phyloP scores from a whole-genome alignment of 2,113 vertebrate genomes.

The Datnioides undecimradiatus region DNA sequence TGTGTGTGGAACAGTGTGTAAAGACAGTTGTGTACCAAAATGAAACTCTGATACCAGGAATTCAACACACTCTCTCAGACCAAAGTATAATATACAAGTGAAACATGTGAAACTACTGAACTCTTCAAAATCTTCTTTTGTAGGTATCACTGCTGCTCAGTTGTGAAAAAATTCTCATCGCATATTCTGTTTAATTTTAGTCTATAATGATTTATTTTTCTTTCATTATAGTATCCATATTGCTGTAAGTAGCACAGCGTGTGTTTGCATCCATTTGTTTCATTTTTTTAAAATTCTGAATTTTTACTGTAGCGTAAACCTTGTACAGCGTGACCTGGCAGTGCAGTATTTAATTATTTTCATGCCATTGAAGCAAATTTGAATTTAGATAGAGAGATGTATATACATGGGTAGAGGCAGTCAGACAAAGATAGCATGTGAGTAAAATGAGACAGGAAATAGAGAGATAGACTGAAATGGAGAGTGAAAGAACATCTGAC shows the following conservation, averaged over 20 bases:
- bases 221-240: too few relatives aligned
- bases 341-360: background rate
- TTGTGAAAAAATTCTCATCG: background rate
- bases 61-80: background rate
- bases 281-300: background rate
- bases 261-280: background rate
- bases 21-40: background rate
- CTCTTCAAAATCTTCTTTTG: background rate
- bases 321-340: background rate
- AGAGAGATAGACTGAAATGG: slow-evolving; percentile 53
- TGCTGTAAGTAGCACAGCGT: too few relatives aligned
- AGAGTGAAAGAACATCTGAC: slow-evolving; percentile 58
- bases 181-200: background rate
- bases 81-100: background rate
- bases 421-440: slow-evolving; percentile 29
- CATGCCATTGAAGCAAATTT: slow-evolving; percentile 25
- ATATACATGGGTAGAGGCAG: slow-evolving; percentile 12
- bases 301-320: background rate
- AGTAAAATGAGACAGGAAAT: slow-evolving; percentile 55
- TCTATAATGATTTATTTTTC: too few relatives aligned
- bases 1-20: background rate
- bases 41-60: slow-evolving; percentile 2
- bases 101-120: slow-evolving; percentile 19
- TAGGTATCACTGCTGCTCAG: background rate
- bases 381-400: slow-evolving; percentile 23